phyloP scores from a whole-genome alignment of 2,888 invertebrate species.

The Aquatica leii region DNA sequence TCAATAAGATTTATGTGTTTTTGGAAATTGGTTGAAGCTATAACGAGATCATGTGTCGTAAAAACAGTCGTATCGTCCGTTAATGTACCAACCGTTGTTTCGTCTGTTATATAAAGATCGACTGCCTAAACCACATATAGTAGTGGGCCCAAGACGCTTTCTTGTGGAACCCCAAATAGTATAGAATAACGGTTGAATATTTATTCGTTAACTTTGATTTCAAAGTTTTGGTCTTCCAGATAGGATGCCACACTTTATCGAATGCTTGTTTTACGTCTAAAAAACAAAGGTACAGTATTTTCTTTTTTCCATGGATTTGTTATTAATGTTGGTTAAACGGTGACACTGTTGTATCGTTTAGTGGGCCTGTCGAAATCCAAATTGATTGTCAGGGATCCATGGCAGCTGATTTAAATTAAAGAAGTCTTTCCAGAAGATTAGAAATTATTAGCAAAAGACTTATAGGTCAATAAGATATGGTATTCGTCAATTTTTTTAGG shows the following conservation, averaged over 20 bases:
- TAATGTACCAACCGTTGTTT: slow-evolving; percentile 4
- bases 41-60: background rate
- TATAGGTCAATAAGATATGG: background rate
- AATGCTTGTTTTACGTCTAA: background rate
- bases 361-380: background rate
- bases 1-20: no score
- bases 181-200: no score
- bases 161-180: background rate
- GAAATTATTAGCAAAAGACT: background rate
- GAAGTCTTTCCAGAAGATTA: background rate
- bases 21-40: background rate
- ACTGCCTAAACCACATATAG: slow-evolving; percentile 1
- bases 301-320: no score
- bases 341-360: no score
- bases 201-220: background rate
- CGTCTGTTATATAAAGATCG: slow-evolving; percentile 1
- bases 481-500: background rate
- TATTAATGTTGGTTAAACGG: no score
- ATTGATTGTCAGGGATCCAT: background rate
- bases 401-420: background rate
- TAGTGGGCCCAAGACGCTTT: background rate
- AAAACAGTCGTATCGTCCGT: slow-evolving; percentile 3
- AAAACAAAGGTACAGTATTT: no score
- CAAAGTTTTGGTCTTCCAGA: background rate
- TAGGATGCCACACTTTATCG: slow-evolving; percentile 10